These are phyloP conservation scores for Entomobrya proxima DNA, from an alignment of 2,888 invertebrate species.

Conservation along the genomic window DNA sequence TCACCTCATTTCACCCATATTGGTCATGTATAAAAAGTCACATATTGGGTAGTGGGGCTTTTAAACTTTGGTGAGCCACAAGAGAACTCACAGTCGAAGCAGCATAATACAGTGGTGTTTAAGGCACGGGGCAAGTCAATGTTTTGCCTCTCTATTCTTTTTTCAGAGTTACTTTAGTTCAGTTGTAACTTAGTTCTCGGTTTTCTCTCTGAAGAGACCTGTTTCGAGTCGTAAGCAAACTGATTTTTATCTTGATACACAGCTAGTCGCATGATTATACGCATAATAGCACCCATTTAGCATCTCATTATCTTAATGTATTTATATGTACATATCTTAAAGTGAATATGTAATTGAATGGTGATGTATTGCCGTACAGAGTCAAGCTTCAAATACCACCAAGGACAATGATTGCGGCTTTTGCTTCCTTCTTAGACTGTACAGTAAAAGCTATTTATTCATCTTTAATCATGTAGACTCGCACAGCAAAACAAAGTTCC, in stretches of 20 bases:
- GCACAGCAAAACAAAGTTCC: neutral
- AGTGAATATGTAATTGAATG: slow-evolving; percentile 16
- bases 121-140: slow-evolving; percentile 60
- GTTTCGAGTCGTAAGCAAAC: slow-evolving; percentile 45
- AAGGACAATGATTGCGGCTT: neutral
- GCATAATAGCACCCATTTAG: slow-evolving; percentile 61
- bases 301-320: slow-evolving; percentile 64
- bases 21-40: slow-evolving; percentile 3
- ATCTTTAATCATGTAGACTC: neutral
- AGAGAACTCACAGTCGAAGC: neutral
- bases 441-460: too few relatives aligned
- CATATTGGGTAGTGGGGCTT: neutral
- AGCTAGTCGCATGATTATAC: slow-evolving; percentile 62
- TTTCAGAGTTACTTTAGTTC: neutral
- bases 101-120: slow-evolving; percentile 40
- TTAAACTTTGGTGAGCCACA: slow-evolving; percentile 24
- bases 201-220: slow-evolving; percentile 55
- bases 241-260: slow-evolving; percentile 64
- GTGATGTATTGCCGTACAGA: neutral
- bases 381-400: neutral
- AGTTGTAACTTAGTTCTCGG: neutral
- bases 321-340: slow-evolving; percentile 35
- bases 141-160: slow-evolving; percentile 11
- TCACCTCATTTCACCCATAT: slow-evolving; percentile 46
- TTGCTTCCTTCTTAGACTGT: neutral